A percentile compares a stretch with the other conserved stretches of the same genome.
phyloP scores from a whole-genome alignment of 2,888 invertebrate genomes.

The Stegophylla sp. region DNA sequence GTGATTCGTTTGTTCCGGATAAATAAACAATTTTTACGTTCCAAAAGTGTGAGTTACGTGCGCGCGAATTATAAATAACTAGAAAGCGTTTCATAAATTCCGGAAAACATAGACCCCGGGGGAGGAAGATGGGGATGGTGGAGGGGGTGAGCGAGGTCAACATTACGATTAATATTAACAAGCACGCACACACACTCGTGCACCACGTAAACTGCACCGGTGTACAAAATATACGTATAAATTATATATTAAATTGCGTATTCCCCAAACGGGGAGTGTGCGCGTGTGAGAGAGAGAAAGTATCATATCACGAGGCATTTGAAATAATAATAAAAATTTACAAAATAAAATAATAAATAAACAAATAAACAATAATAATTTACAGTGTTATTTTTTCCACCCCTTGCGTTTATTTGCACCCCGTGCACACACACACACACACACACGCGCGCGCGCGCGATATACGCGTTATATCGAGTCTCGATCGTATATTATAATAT shows the following conservation, averaged over 20 bases:
- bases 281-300: no score
- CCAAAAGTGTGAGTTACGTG: neutral
- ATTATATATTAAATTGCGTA: constrained; percentile 17
- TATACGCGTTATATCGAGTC: no score
- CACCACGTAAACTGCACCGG: neutral
- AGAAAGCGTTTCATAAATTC: constrained; percentile 13
- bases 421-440: neutral
- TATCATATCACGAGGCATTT: no score
- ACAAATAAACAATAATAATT: constrained; percentile 16
- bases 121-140: no score
- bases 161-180: constrained; percentile 20
- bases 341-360: no score
- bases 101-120: neutral
- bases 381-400: neutral
- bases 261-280: constrained; percentile 9
- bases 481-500: neutral
- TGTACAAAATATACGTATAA: neutral
- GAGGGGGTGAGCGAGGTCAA: neutral
- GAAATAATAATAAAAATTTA: no score
- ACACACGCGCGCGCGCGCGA: no score
- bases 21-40: constrained; percentile 16
- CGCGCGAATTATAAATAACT: constrained; percentile 12
- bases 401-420: neutral
- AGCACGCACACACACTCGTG: neutral
- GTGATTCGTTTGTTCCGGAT: constrained; percentile 1